These are phyloP conservation scores for Saccopteryx bilineata DNA, from an alignment of 2,113 vertebrate genomes.

Conservation along the genomic window DNA sequence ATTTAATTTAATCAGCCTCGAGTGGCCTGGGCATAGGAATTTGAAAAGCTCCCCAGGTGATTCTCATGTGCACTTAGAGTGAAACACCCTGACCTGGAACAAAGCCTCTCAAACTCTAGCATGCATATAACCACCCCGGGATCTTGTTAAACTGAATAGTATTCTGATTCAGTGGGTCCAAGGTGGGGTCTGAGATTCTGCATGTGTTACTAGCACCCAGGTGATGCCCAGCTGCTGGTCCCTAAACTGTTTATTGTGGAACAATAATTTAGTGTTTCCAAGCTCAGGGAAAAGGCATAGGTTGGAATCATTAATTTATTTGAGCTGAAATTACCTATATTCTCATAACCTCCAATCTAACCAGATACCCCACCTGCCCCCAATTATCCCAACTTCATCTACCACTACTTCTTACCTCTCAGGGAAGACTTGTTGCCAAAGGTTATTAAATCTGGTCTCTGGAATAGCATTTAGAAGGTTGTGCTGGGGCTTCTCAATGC, in stretches of 20 bases:
- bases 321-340: neutral
- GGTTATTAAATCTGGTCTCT: constrained; percentile 22
- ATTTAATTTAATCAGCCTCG: constrained; percentile 38
- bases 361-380: neutral
- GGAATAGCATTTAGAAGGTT: neutral
- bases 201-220: neutral
- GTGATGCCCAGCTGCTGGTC: neutral
- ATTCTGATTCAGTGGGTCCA: neutral
- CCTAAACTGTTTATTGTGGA: neutral
- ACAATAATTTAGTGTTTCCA: neutral
- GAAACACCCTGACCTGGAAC: neutral
- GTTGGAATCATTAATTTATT: neutral
- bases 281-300: neutral
- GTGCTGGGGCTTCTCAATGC: neutral
- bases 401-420: neutral
- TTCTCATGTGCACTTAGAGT: neutral
- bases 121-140: neutral
- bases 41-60: constrained; percentile 9
- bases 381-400: neutral
- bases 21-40: constrained; percentile 20
- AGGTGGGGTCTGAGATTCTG: neutral
- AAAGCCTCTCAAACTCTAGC: neutral
- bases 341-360: neutral
- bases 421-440: neutral
- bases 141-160: neutral